Evolutionary conservation across 2,797 vertebrate genomes (phyloP).

Genomic region (Manis pentadactyla): DNA sequence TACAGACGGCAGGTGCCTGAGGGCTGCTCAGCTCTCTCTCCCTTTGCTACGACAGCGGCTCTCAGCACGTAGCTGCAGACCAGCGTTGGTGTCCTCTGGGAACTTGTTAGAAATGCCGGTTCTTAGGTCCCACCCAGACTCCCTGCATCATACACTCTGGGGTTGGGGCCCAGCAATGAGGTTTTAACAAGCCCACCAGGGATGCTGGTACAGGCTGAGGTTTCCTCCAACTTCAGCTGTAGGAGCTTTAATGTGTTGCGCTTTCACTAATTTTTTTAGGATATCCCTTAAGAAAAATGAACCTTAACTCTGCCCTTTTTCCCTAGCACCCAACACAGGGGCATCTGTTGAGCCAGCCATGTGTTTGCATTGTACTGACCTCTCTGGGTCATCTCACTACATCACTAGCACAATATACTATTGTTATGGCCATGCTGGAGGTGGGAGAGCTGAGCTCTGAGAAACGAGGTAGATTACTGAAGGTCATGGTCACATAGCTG

Average conservation of each 20-base stretch:
- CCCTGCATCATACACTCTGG: background rate
- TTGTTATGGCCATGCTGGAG: background rate
- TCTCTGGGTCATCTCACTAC: background rate
- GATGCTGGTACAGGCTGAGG: background rate
- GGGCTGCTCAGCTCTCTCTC: background rate
- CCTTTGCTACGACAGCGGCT: background rate
- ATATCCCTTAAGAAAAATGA: background rate
- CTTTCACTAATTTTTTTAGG: background rate
- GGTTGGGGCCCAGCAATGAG: background rate
- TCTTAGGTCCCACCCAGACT: background rate
- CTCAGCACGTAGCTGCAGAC: background rate
- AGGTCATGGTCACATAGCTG: background rate
- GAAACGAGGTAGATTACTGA: background rate
- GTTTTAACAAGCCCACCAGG: background rate
- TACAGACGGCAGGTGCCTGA: accelerated
- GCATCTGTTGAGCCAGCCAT: background rate
- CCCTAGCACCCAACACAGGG: background rate
- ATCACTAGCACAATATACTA: background rate
- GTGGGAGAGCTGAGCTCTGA: background rate
- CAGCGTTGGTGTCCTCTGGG: background rate
- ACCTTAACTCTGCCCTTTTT: background rate
- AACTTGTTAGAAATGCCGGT: background rate
- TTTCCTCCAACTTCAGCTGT: background rate
- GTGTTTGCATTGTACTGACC: background rate
- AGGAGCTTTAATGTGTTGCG: background rate